Base-by-base conservation (phyloP, 2,888 invertebrate species). In the Podabrus alpinus region DNA sequence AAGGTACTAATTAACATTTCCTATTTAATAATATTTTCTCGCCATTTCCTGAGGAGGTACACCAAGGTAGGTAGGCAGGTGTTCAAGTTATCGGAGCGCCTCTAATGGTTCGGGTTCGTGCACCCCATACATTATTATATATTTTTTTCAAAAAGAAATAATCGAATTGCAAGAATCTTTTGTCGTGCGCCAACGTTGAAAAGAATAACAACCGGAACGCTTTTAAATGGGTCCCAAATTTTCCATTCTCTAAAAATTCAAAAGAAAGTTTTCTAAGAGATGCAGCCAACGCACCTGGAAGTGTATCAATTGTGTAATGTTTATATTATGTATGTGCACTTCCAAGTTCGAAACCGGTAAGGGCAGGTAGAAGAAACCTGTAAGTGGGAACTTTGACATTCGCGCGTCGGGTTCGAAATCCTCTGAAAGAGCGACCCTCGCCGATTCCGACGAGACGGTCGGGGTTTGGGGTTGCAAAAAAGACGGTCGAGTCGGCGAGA, bases 361-460 rank as follows among this genome's bases (percentile, higher is more conserved):
- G 21, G 21, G 62, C 62, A 64, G 62, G 62, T 64, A 64, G 61
- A 1, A 5, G 60, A 19, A 64, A 62, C 17, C 59, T 59, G 59
- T 59, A 59, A 9, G 59, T 59, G 15, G 59, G 59, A 60, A 2
- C 19, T 64, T n/a, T n/a, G 62, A 64, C 62, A 19, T 16, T 21
- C 62, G 19, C 19, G 11, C 19, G 17, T 21, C 62, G 16, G 21
- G 62, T 64, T 64, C 21, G 62, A 16, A 13, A 25, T 29, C 21
- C 70, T 60, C 69, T 59, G 19, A 29, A 29, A 25, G 21, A 25
- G 45, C 66, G 21, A 25, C 24, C n/a, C 24, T 16, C 24, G 59
- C 59, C 66, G 29, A 25, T 62, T 59, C 59, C 59, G 67, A 67
- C 67, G 19, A 62, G 73, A 66, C 72, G 17, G n/a, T 17, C 29